These are phyloP conservation scores for Pao palembangensis DNA, from an alignment of 2,113 vertebrate genomes.

Conservation along the genomic window DNA sequence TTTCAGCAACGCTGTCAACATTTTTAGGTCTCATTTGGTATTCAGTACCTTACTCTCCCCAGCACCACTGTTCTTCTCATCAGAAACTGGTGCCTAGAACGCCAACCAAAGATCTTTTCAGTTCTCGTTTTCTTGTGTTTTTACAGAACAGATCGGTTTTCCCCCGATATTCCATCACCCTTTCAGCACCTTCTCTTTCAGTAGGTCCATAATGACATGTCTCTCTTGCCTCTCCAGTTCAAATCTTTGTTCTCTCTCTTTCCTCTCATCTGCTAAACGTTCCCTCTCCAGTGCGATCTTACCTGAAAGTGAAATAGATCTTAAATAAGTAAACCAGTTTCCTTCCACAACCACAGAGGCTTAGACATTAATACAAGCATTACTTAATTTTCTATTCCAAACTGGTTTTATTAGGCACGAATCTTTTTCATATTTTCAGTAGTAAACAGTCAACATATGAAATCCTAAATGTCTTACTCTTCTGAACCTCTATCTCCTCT, in stretches of 20 bases:
- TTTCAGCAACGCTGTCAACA: too few relatives aligned
- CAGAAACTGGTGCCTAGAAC: too few relatives aligned
- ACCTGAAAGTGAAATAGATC: slow-evolving; percentile 35
- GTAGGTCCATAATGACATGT: slow-evolving; percentile 77
- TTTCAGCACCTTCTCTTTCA: slow-evolving; percentile 78
- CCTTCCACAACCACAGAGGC: too few relatives aligned
- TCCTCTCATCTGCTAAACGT: slow-evolving; percentile 72
- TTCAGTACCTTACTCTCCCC: too few relatives aligned
- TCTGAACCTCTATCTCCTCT: slow-evolving; percentile 77
- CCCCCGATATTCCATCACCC: slow-evolving; percentile 35
- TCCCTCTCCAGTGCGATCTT: slow-evolving; percentile 75
- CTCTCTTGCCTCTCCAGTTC: slow-evolving; percentile 79
- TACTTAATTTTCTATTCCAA: too few relatives aligned
- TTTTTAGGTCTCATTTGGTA: too few relatives aligned
- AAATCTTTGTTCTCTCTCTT: slow-evolving; percentile 74
- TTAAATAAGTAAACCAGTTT: neutral
- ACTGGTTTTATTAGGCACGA: too few relatives aligned
- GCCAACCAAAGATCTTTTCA: too few relatives aligned
- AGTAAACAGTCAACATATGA: too few relatives aligned
- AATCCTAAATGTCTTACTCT: slow-evolving; percentile 45
- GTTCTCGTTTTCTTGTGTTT: neutral
- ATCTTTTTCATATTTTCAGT: too few relatives aligned
- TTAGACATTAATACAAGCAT: too few relatives aligned
- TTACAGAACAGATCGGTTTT: neutral
- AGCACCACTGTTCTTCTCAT: too few relatives aligned